These are phyloP conservation scores for Vultur gryphus DNA, from an alignment of 2,797 vertebrate species.

Conservation along the genomic window DNA sequence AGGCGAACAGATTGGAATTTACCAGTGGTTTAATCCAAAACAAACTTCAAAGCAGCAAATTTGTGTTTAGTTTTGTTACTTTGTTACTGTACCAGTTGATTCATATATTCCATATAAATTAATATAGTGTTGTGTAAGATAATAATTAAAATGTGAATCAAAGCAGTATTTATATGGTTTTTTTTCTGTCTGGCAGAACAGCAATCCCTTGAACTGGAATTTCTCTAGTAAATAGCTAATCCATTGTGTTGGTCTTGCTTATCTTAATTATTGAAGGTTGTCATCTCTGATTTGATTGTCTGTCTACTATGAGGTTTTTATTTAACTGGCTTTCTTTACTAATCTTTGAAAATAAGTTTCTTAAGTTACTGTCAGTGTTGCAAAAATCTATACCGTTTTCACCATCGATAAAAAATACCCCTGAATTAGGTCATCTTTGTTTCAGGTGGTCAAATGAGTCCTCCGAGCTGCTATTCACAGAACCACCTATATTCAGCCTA, in stretches of 20 bases:
- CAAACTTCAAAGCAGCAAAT: not conserved
- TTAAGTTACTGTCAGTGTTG: not conserved
- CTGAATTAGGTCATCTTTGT: not conserved
- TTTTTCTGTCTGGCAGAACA: not conserved
- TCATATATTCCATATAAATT: not conserved
- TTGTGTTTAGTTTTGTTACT: not conserved
- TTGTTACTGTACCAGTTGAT: not conserved
- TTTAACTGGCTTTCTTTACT: not conserved
- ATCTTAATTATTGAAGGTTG: not conserved
- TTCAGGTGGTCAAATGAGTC: not conserved
- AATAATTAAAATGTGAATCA: slow-evolving; percentile 10
- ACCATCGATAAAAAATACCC: not conserved
- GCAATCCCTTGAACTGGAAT: not conserved
- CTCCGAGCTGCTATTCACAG: not conserved
- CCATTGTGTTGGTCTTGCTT: not conserved
- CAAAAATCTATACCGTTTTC: not conserved
- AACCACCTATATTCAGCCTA: not conserved
- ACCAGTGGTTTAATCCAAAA: not conserved
- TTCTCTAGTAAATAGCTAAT: not conserved
- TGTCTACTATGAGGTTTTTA: not conserved
- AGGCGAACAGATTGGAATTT: not conserved
- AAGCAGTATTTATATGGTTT: not conserved
- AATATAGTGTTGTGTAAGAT: not conserved
- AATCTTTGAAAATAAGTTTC: not conserved
- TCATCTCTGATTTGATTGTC: not conserved